phyloP scores from a whole-genome alignment of 2,888 invertebrate genomes.

The Athalia circularis region DNA sequence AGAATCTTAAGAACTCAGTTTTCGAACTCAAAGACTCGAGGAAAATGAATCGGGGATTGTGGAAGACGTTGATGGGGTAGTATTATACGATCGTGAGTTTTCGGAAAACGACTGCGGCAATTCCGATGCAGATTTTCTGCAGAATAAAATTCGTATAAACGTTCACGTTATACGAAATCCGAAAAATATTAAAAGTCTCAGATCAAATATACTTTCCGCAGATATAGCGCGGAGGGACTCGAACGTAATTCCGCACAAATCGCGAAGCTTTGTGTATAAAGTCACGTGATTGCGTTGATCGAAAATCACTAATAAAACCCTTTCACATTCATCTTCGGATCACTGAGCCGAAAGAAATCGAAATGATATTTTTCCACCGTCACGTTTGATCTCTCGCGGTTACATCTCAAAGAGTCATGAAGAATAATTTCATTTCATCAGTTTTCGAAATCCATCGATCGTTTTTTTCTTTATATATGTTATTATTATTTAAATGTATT shows the following conservation, averaged over 20 bases:
- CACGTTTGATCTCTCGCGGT: constrained; percentile 10
- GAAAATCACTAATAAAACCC: constrained; percentile 35
- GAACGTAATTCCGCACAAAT: background rate
- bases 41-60: constrained; percentile 5
- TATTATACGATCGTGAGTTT: too few relatives aligned
- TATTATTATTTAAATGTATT: too few relatives aligned
- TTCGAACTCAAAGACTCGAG: background rate
- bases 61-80: too few relatives aligned
- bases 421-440: constrained; percentile 13
- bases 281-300: constrained; percentile 15
- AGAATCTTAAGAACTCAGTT: background rate
- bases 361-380: constrained; percentile 30
- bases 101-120: background rate
- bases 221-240: background rate
- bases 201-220: constrained; percentile 27
- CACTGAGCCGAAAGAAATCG: constrained; percentile 39
- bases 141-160: background rate
- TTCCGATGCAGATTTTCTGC: constrained; percentile 3
- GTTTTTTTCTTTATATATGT: too few relatives aligned
- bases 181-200: constrained; percentile 32
- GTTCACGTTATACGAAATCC: constrained; percentile 15
- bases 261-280: constrained; percentile 31
- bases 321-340: constrained; percentile 13
- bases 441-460: background rate
- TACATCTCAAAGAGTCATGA: background rate